Percentiles rank a stretch among this genome's conserved stretches.
Evolutionary conservation across 1,140 invertebrate species (phyloP).

Genomic region (Drosophila santomea): DNA sequence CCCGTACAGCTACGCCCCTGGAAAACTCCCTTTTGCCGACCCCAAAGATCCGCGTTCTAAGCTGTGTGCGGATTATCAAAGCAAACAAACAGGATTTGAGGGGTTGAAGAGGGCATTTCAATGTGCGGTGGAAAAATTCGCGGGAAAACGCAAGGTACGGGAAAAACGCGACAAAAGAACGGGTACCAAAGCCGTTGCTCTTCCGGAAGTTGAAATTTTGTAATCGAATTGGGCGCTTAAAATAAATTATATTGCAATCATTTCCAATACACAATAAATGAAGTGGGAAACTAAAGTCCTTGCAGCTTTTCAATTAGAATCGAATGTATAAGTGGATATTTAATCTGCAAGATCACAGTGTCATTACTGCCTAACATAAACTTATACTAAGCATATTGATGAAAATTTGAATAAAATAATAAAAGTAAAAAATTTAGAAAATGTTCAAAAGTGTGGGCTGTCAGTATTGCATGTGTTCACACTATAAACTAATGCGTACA

Average conservation of each 20-base stretch:
- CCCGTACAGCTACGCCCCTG: too few species aligned
- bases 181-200: neutral
- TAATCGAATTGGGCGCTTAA: slow-evolving; percentile 33
- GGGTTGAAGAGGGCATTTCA: neutral
- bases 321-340: too few species aligned
- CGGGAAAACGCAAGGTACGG: neutral
- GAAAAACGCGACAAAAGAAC: neutral
- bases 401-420: too few species aligned
- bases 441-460: too few species aligned
- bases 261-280: slow-evolving; percentile 1
- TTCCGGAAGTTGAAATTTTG: slow-evolving; percentile 39
- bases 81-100: slow-evolving; percentile 61
- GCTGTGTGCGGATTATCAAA: slow-evolving; percentile 78
- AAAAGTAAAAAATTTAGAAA: too few species aligned
- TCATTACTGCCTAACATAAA: too few species aligned
- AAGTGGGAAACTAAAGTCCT: neutral
- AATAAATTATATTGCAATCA: slow-evolving; percentile 20
- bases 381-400: too few species aligned
- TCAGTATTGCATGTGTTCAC: too few species aligned
- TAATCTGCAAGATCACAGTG: too few species aligned
- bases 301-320: too few species aligned
- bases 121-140: too few species aligned
- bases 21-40: neutral
- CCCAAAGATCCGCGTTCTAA: slow-evolving; percentile 52
- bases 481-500: too few species aligned